Percentiles rank a stretch among this genome's conserved stretches.
Conservation (phyloP, 2,113 vertebrate species). For the Myanophis thanlyinensis region DNA sequence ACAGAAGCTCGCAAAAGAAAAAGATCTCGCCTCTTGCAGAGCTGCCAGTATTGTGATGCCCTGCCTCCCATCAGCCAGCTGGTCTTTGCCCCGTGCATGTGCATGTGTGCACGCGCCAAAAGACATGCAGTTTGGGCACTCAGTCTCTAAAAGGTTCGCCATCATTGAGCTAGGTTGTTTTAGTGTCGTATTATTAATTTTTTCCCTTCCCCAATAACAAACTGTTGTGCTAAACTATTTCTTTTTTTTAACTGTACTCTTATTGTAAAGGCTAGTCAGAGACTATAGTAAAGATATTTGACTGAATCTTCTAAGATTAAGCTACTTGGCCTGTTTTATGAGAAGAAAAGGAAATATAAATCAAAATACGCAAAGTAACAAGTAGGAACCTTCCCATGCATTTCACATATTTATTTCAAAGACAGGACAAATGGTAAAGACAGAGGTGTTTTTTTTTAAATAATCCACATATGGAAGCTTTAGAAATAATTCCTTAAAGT, state of each 20-base stretch:
- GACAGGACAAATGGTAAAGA: neutral
- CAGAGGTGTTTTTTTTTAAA: neutral
- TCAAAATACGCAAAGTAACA: neutral
- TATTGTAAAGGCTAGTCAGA: neutral
- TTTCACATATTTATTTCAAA: neutral
- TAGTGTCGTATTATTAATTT: neutral
- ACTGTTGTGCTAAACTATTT: neutral
- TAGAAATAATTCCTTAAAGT: neutral
- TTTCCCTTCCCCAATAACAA: neutral
- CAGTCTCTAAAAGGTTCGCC: too few relatives aligned
- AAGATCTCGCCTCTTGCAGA: too few relatives aligned
- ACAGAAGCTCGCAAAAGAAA: too few relatives aligned
- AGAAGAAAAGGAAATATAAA: neutral
- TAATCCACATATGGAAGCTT: neutral
- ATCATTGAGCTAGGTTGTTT: too few relatives aligned
- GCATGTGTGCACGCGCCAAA: too few relatives aligned
- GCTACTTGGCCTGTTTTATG: neutral
- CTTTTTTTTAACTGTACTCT: neutral
- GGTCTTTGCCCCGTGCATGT: too few relatives aligned
- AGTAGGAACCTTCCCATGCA: neutral
- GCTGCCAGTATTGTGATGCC: too few relatives aligned
- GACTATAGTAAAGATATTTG: neutral
- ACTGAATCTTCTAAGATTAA: neutral
- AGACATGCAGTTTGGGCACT: too few relatives aligned
- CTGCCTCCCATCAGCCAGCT: too few relatives aligned